A percentile compares a stretch with the other conserved stretches of the same genome.
phyloP scores from a whole-genome alignment of 2,113 vertebrate species.

The Pelusios castaneus region DNA sequence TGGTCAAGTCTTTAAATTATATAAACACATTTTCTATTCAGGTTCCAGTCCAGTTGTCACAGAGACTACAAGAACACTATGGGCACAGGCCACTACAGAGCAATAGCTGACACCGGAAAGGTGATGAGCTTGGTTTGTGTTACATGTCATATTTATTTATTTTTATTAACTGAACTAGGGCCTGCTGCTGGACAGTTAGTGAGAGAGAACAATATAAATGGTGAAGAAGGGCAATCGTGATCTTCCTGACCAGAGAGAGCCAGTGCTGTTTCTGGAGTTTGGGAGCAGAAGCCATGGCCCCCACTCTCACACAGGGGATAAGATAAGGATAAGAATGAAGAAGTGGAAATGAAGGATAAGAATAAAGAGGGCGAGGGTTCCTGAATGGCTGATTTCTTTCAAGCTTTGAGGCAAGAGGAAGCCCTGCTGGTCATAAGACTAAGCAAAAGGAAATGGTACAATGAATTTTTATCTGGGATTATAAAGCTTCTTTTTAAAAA shows the following conservation, averaged over 20 bases:
- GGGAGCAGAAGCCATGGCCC: neutral
- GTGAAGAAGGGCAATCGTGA: constrained; percentile 39
- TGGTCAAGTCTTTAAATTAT: neutral
- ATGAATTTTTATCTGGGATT: neutral
- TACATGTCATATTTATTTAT: constrained; percentile 51
- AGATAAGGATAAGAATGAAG: neutral
- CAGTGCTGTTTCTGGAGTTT: constrained; percentile 5
- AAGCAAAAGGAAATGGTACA: neutral
- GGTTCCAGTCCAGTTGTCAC: neutral
- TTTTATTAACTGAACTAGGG: constrained; percentile 54
- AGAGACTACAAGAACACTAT: neutral
- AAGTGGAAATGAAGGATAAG: neutral
- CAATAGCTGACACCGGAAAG: constrained; percentile 48
- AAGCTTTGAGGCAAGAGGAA: neutral
- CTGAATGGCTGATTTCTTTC: neutral
- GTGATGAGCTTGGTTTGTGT: neutral
- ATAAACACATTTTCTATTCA: neutral
- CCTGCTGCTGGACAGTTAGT: constrained; percentile 56
- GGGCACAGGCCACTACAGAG: constrained; percentile 6
- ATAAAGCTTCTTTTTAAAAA: neutral
- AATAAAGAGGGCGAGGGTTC: neutral
- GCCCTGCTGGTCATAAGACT: neutral
- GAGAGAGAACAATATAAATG: constrained; percentile 9
- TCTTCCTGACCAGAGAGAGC: constrained; percentile 47
- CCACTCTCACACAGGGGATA: neutral